phyloP scores from a whole-genome alignment of 2,888 invertebrate genomes.

The Caenorhabditis sulstoni region DNA sequence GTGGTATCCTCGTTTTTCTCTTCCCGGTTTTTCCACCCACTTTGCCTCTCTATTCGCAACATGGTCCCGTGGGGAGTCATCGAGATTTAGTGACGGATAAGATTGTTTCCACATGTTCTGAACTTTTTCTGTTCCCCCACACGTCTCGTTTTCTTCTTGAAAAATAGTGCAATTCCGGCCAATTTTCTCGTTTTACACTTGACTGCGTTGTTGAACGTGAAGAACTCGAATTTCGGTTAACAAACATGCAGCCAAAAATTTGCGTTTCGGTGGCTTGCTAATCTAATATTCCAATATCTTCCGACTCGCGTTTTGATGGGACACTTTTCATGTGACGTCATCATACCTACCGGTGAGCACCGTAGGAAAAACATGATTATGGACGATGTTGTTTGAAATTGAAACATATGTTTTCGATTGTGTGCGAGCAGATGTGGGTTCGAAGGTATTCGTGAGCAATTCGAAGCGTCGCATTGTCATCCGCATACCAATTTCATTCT shows the following conservation, averaged over 20 bases:
- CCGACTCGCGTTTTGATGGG: neutral
- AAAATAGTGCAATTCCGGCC: neutral
- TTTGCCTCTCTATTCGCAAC: slow-evolving; percentile 49
- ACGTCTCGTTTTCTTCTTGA: neutral
- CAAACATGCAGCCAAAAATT: no score
- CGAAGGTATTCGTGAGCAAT: neutral
- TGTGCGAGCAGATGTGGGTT: slow-evolving; percentile 1
- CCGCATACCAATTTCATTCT: slow-evolving; percentile 15
- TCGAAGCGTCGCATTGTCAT: slow-evolving; percentile 1
- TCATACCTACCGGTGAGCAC: neutral
- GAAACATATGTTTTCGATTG: slow-evolving; percentile 29
- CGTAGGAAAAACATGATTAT: neutral
- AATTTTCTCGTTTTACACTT: neutral
- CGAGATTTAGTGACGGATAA: slow-evolving; percentile 59
- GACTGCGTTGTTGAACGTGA: no score
- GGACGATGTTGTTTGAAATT: slow-evolving; percentile 13
- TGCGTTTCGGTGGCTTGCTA: neutral
- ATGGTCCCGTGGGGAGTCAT: slow-evolving; percentile 56
- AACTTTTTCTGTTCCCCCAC: slow-evolving; percentile 34
- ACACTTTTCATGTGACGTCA: neutral
- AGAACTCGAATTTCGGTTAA: no score
- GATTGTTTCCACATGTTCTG: slow-evolving; percentile 58
- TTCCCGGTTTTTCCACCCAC: slow-evolving; percentile 47
- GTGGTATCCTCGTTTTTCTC: neutral
- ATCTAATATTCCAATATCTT: slow-evolving; percentile 11